A percentile compares a stretch with the other conserved stretches of the same genome.
phyloP scores from a whole-genome alignment of 37 sponge, comb jelly and placozoan species.

The Hormiphora californensis region DNA sequence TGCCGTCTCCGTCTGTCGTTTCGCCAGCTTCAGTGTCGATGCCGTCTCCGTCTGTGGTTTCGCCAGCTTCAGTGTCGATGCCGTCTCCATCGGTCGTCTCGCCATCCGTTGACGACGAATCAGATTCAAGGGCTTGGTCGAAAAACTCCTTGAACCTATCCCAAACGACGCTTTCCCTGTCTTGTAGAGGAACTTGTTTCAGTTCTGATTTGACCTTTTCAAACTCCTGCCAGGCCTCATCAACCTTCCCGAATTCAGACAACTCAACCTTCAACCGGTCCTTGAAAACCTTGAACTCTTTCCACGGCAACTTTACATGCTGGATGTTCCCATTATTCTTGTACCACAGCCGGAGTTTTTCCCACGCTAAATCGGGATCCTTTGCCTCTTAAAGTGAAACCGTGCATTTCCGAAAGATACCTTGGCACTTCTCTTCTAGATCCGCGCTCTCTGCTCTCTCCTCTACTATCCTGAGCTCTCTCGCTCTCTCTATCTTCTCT shows the following conservation, averaged over 20 bases:
- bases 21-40: no score
- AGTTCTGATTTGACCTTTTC: constrained; percentile 7
- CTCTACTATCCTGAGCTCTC: no score
- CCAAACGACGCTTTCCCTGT: constrained; percentile 8
- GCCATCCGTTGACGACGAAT: no score
- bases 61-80: not conserved
- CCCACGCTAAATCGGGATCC: constrained; percentile 36
- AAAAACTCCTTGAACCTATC: constrained; percentile 30
- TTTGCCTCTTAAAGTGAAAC: no score
- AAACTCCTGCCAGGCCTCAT: constrained; percentile 51
- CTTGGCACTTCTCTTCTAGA: no score
- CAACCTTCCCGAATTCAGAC: not conserved
- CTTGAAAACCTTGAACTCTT: not conserved
- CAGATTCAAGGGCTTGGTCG: no score
- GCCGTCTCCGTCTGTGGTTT: not conserved
- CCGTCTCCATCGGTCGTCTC: not conserved
- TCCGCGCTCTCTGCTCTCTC: no score
- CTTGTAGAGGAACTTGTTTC: not conserved
- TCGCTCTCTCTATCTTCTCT: no score
- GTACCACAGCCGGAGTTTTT: constrained; percentile 26
- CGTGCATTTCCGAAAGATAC: no score
- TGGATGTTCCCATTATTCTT: constrained; percentile 52
- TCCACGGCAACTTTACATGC: constrained; percentile 24
- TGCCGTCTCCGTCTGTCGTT: no score
- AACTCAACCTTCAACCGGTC: not conserved